Percentiles rank a stretch among this genome's conserved stretches.
These are phyloP conservation scores for Tylochromis polylepis DNA, from an alignment of 2,113 vertebrate species.

Conservation along the genomic window DNA sequence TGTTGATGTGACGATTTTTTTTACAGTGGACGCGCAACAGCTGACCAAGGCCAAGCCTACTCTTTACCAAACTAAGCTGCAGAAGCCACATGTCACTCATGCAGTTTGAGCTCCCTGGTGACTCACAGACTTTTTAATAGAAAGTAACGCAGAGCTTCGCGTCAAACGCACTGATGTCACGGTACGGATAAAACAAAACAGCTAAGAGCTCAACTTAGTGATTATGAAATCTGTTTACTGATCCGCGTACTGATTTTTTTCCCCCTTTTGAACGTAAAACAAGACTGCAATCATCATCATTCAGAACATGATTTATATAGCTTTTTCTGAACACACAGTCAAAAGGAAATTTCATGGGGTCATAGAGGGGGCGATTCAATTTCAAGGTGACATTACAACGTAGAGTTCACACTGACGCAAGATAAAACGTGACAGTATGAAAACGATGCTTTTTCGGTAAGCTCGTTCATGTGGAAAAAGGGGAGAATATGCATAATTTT, in stretches of 20 bases:
- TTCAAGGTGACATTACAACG: slow-evolving; percentile 37
- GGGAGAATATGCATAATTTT: not conserved
- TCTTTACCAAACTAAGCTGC: slow-evolving; percentile 53
- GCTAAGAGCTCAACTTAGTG: slow-evolving; percentile 3
- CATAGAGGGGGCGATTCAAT: not conserved
- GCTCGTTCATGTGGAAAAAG: slow-evolving; percentile 14
- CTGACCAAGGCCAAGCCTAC: slow-evolving; percentile 57
- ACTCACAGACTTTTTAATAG: slow-evolving; percentile 71
- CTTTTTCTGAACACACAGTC: slow-evolving; percentile 32
- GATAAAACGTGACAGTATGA: slow-evolving; percentile 11
- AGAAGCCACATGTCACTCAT: slow-evolving; percentile 14
- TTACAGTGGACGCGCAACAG: slow-evolving; percentile 58
- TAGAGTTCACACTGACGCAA: slow-evolving; percentile 10
- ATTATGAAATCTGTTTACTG: not conserved
- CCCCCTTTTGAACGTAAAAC: not conserved
- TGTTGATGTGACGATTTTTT: not conserved
- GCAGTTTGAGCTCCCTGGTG: slow-evolving; percentile 17
- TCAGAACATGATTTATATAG: slow-evolving; percentile 30
- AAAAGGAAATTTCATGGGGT: slow-evolving; percentile 1
- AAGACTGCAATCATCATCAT: not conserved
- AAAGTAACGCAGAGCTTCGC: slow-evolving; percentile 42
- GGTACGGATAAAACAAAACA: slow-evolving; percentile 20
- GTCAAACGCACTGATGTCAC: slow-evolving; percentile 58
- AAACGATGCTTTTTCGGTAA: not conserved
- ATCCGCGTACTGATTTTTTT: not conserved